Conservation (phyloP, 2,888 invertebrate genomes). For the Drosophila affinis region DNA sequence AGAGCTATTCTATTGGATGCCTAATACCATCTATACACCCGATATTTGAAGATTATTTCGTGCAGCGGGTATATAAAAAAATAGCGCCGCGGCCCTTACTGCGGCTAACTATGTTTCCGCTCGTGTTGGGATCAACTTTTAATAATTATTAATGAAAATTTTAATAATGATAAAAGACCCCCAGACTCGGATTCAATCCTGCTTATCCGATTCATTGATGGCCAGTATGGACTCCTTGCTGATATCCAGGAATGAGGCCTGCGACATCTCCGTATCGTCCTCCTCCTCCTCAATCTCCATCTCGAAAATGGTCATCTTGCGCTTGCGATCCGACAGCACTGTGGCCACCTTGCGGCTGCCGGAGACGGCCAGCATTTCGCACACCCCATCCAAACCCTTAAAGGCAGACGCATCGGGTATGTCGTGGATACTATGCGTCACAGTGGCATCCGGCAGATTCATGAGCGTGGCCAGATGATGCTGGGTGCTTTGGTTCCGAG, state of each 20-base stretch:
- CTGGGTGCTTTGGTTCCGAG: slow-evolving; percentile 83
- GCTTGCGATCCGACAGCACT: slow-evolving; percentile 90
- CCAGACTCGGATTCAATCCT: neutral
- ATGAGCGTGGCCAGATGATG: slow-evolving; percentile 71
- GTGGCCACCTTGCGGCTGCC: slow-evolving; percentile 92
- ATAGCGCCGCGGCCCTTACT: neutral
- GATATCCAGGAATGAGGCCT: slow-evolving; percentile 81
- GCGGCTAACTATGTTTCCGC: neutral
- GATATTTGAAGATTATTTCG: neutral
- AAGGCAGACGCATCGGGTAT: slow-evolving; percentile 85
- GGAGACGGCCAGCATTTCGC: slow-evolving; percentile 91
- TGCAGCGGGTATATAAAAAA: neutral
- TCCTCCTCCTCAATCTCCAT: slow-evolving; percentile 97
- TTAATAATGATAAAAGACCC: slow-evolving; percentile 13
- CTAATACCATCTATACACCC: too few relatives aligned
- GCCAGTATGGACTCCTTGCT: slow-evolving; percentile 81
- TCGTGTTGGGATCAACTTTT: neutral
- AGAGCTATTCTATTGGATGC: neutral
- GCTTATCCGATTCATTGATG: slow-evolving; percentile 7
- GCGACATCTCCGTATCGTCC: slow-evolving; percentile 88
- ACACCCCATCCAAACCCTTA: slow-evolving; percentile 87
- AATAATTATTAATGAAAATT: neutral
- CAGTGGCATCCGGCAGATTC: slow-evolving; percentile 68
- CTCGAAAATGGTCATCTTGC: slow-evolving; percentile 93
- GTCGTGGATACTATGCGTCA: slow-evolving; percentile 85